Evolutionary conservation across 2,888 invertebrate species (phyloP), one percentile per base, ranked within the genome.

Genomic region (Drosophila pullipes): DNA sequence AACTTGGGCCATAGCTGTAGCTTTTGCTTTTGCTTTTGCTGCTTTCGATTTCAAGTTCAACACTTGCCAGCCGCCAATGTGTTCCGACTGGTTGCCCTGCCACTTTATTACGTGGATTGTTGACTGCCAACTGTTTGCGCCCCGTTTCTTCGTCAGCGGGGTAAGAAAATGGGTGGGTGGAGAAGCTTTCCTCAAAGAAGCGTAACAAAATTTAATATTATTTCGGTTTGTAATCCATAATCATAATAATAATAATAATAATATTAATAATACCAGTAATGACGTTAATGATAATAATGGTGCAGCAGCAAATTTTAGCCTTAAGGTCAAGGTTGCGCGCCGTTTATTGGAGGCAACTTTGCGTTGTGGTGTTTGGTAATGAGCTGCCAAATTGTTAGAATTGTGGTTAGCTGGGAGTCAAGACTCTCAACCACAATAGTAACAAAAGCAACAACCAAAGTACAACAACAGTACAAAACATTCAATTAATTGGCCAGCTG

Each of bases 31-130:
- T 72, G 64, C 54, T 47, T 47, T 47, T 62, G 58, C 47, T 70
- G 82, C 84, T 88, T 90, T 88, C 90, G 87, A 77, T 90, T 91
- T 91, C 91, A 91, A 91, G 91, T 91, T 91, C 91, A 91, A 85
- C 85, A 85, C 89, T 86, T 89, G 67, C 69, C 69, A 75, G 77
- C 69, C 73, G 72, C 63, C 69, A 73, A 73, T 70, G 80, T 78
- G 91, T 89, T 89, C 89, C 90, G 77, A 89, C 74, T 89, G 87
- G 90, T 82, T 88, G 87, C 77, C 58, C 71, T 52, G 83, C 89
- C 90, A 86, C 86, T 88, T 87, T 90, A 89, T 90, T 88, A 88
- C 90, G 89, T 82, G 70, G 77, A 70, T 63, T 49, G 75, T 47
- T 69, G 74, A 64, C 61, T 78, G 73, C 68, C 60, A 55, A 41